A percentile compares a stretch with the other conserved stretches of the same genome.
Evolutionary conservation across 2,797 vertebrate species (phyloP).

Genomic region (Myiotriccus ornatus): DNA sequence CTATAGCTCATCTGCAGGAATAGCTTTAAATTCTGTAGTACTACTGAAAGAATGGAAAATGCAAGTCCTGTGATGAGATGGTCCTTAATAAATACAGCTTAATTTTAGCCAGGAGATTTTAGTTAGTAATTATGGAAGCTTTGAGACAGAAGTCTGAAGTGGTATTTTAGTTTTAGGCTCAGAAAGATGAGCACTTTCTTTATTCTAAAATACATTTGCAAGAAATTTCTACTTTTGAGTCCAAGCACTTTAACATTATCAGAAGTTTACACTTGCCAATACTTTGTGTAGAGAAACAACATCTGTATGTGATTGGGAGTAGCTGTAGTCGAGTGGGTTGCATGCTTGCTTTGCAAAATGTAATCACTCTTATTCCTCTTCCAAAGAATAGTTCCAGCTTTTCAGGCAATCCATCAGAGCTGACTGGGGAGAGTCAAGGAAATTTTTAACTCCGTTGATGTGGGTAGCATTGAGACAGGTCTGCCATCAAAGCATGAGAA

Average conservation of each 20-base stretch:
- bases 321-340: not conserved
- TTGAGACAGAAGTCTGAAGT: not conserved
- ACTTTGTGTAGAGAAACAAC: not conserved
- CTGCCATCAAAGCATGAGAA: not conserved
- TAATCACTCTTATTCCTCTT: not conserved
- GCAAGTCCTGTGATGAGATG: not conserved
- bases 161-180: not conserved
- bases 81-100: not conserved
- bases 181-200: not conserved
- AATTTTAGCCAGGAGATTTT: not conserved
- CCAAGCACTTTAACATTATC: not conserved
- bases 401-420: not conserved
- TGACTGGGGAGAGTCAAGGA: not conserved
- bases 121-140: not conserved
- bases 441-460: not conserved
- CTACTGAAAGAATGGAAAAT: not conserved
- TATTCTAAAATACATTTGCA: not conserved
- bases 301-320: conserved; percentile 10
- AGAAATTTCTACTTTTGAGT: not conserved
- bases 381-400: not conserved
- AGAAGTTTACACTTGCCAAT: conserved; percentile 1
- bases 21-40: not conserved
- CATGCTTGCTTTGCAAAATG: not conserved
- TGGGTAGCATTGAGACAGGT: not conserved
- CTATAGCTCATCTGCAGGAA: not conserved